phyloP scores from a whole-genome alignment of 2,888 invertebrate species.

The Ischnus inquisitorius region DNA sequence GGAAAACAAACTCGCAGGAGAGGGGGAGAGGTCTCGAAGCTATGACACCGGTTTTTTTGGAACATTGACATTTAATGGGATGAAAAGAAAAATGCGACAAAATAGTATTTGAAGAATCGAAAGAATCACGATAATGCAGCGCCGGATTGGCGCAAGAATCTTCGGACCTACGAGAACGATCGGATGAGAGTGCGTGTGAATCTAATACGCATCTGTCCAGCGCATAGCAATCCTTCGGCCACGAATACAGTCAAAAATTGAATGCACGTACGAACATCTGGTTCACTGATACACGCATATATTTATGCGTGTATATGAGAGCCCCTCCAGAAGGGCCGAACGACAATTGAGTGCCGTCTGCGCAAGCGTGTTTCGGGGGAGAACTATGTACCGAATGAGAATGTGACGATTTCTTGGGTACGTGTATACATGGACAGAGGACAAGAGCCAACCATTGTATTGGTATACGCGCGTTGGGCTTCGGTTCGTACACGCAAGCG shows the following conservation, averaged over 20 bases:
- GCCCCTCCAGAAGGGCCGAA: constrained; percentile 16
- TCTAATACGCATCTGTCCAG: constrained; percentile 6
- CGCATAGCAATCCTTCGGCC: neutral
- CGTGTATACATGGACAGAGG: neutral
- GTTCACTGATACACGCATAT: constrained; percentile 5
- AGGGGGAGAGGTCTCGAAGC: neutral
- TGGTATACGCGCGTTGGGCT: neutral
- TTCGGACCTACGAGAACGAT: neutral
- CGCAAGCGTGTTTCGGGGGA: constrained; percentile 43
- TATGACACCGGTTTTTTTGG: neutral
- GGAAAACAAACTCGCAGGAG: too few species aligned
- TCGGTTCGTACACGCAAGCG: neutral
- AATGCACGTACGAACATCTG: constrained; percentile 21
- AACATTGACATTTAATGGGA: neutral
- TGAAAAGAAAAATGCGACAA: neutral
- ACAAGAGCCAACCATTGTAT: neutral
- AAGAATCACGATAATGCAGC: neutral
- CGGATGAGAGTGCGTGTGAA: neutral
- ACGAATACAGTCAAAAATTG: constrained; percentile 9
- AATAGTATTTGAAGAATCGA: neutral
- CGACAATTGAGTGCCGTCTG: constrained; percentile 43
- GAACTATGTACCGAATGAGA: constrained; percentile 19
- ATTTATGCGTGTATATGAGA: neutral
- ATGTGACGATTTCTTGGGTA: constrained; percentile 11
- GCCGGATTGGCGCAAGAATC: neutral